phyloP scores from a whole-genome alignment of 2,888 invertebrate genomes.

The Chaetogeoica ovagalla region DNA sequence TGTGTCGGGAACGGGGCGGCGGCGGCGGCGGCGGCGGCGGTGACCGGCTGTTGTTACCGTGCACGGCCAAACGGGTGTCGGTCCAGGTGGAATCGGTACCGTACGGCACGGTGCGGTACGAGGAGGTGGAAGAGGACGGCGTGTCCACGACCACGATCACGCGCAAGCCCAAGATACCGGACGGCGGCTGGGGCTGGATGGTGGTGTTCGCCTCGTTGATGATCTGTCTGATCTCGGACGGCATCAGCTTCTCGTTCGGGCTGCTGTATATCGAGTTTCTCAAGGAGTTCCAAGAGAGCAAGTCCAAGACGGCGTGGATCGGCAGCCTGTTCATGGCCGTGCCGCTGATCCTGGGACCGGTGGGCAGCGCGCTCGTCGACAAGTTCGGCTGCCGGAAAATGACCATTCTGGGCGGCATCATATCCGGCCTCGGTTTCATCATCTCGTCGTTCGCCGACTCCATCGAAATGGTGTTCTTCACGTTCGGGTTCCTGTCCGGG shows the following conservation, averaged over 20 bases:
- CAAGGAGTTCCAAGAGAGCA: conserved; percentile 77
- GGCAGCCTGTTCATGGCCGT: conserved; percentile 88
- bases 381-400: conserved; percentile 80
- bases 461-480: conserved; percentile 78
- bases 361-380: conserved; percentile 83
- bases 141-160: conserved; percentile 78
- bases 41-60: neutral
- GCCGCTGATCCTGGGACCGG: conserved; percentile 80
- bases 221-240: conserved; percentile 88
- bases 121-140: conserved; percentile 10
- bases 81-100: conserved; percentile 35
- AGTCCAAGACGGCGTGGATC: conserved; percentile 86
- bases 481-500: conserved; percentile 83
- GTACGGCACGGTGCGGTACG: conserved; percentile 30
- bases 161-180: conserved; percentile 68
- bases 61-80: conserved; percentile 29
- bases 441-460: conserved; percentile 72
- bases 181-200: conserved; percentile 88
- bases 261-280: conserved; percentile 82
- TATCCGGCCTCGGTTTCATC: conserved; percentile 76
- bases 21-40: neutral
- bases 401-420: conserved; percentile 74
- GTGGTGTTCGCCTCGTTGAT: conserved; percentile 83
- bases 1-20: neutral
- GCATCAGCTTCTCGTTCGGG: conserved; percentile 91